Base-by-base conservation (phyloP, 1,140 invertebrate genomes). In the Polyergus mexicanus region DNA sequence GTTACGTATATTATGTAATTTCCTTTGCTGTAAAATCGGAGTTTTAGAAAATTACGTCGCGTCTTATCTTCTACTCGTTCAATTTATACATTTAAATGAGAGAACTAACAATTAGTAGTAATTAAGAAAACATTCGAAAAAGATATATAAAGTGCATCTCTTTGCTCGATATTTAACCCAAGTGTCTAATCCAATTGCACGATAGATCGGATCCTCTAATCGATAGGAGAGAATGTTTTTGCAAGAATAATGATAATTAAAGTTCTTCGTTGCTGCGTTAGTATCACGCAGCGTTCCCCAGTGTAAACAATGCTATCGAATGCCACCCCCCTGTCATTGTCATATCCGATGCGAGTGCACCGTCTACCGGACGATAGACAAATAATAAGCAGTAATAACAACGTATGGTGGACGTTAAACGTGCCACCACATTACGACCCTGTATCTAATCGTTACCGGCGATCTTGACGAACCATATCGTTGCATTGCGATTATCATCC, bases 311-410 rank as follows among this genome's bases (percentile, higher is more conserved):
- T 38, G 16, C 62, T 56, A 75, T 58, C 84, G 65, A 83, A 51
- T 51, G 35, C 51, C 65, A 60, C 38, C 62, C 71, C 35, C 62
- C 41, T 56, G 38, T 38, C 77, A 19, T 81, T 69, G 63, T 47
- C 62, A 11, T 58, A 28, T 78, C 62, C 77, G 16, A 41, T 16
- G 47, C 65, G 35, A 41, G 65, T 56, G 51, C 35, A 38, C 3
- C 54, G 78, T 54, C 44, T 3, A 51, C 19, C 66, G 71, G 47
- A 65, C 77, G 85, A 85, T 87, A 85, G 69, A 86, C 89, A 90
- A 90, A 90, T 90, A 90, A 90, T 90, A 89, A 89, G 63, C 80
- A 51, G 87, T 76, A 89, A 89, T 86, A 84, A 89, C 78, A 86
- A 86, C 78, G 72, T 51, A 51, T 89, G 84, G 74, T 62, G 28